Conservation (phyloP, 2,113 vertebrate genomes). For the Sapajus apella region DNA sequence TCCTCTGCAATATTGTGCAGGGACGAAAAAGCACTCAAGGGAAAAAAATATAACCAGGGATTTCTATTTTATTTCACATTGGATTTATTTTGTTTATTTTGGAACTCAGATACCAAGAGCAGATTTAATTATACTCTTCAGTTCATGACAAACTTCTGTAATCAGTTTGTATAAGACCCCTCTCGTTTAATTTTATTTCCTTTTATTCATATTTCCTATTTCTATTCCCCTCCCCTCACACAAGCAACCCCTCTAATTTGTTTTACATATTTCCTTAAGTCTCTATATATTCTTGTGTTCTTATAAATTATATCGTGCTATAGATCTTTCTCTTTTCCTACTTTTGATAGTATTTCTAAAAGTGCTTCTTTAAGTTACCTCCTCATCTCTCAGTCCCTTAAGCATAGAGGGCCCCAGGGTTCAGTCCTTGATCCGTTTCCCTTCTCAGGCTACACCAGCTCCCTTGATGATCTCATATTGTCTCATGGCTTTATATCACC, state of each 20-base stretch:
- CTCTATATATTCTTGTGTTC: not conserved
- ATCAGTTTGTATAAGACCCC: too few relatives aligned
- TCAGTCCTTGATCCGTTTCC: not conserved
- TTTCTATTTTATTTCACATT: slow-evolving; percentile 20
- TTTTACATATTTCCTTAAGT: not conserved
- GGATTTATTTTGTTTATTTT: not conserved
- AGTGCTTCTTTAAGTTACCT: not conserved
- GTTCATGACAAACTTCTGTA: not conserved
- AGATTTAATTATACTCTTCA: not conserved
- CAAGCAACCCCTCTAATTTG: not conserved
- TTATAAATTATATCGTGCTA: not conserved
- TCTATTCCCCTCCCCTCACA: not conserved
- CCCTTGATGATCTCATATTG: not conserved
- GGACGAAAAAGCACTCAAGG: not conserved
- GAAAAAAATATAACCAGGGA: not conserved
- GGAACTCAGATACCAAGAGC: not conserved
- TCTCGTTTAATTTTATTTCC: not conserved
- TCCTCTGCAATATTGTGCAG: not conserved
- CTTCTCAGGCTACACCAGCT: not conserved
- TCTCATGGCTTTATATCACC: not conserved
- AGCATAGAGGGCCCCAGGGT: not conserved
- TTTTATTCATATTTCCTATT: not conserved
- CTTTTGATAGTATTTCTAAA: not conserved
- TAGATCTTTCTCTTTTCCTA: not conserved
- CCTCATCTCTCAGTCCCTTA: not conserved